phyloP scores from a whole-genome alignment of 2,113 vertebrate genomes.

The Spermophilus dauricus region DNA sequence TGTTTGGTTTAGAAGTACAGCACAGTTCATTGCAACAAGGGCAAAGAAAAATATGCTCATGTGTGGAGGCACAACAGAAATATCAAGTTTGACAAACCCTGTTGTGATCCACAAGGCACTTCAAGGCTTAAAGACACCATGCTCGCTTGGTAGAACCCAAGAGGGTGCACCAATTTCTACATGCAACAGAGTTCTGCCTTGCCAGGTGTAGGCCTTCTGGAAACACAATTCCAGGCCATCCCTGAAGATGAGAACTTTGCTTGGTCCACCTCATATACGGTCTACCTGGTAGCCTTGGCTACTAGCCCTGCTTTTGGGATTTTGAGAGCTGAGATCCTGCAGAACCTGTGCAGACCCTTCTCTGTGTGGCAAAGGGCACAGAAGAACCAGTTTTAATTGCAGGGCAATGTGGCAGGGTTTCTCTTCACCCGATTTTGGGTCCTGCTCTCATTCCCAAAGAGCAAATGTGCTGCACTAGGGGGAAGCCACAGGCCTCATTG shows the following conservation, averaged over 20 bases:
- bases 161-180: neutral
- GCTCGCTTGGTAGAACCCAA: neutral
- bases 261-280: neutral
- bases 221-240: neutral
- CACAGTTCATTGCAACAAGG: constrained; percentile 10
- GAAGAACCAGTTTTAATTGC: neutral
- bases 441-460: constrained; percentile 15
- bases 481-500: neutral
- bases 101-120: neutral
- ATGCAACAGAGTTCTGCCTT: neutral
- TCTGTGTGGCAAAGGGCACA: neutral
- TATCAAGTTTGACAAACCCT: neutral
- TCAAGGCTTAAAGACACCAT: neutral
- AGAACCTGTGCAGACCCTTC: neutral
- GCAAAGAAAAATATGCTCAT: constrained; percentile 23
- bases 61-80: neutral
- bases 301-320: neutral
- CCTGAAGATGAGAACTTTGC: neutral
- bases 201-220: neutral
- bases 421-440: neutral
- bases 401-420: neutral
- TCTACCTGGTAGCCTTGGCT: neutral
- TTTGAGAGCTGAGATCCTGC: neutral
- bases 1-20: constrained; percentile 64
- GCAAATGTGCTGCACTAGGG: neutral